Conservation (phyloP, 2,888 invertebrate species). For the Baronia brevicornis region DNA sequence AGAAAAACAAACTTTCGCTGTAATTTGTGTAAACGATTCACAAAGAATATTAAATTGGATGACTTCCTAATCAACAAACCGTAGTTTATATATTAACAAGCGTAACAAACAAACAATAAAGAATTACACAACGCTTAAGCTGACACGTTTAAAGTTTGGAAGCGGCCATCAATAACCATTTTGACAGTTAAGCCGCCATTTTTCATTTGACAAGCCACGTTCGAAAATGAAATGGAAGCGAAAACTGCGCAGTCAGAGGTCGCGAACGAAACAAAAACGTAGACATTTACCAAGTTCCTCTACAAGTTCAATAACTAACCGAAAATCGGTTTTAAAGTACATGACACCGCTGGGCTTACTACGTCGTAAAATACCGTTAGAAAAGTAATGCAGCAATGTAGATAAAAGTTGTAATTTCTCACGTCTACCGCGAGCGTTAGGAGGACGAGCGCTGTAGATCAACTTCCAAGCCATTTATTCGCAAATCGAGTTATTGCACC, state of each 20-base stretch:
- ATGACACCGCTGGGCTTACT: constrained; percentile 15
- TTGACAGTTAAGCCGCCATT: constrained; percentile 66
- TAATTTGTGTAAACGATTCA: too few species aligned
- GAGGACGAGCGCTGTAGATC: constrained; percentile 50
- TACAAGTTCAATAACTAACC: constrained; percentile 6
- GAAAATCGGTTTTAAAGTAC: constrained; percentile 4
- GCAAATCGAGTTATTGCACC: constrained; percentile 71
- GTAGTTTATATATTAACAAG: too few species aligned
- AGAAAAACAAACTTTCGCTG: too few species aligned
- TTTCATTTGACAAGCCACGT: constrained; percentile 53
- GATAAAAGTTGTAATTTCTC: constrained; percentile 40
- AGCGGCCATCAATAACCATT: constrained; percentile 65
- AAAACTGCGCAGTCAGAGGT: constrained; percentile 51
- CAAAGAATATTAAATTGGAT: too few species aligned
- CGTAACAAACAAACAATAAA: constrained; percentile 12
- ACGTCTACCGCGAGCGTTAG: constrained; percentile 35
- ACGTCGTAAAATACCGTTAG: constrained; percentile 6
- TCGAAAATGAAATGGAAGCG: constrained; percentile 45
- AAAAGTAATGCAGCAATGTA: constrained; percentile 48
- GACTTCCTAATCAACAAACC: too few species aligned
- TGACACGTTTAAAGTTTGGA: constrained; percentile 51
- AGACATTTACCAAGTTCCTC: constrained; percentile 44
- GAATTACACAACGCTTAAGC: constrained; percentile 33
- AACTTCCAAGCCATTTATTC: constrained; percentile 70
- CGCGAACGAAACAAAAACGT: constrained; percentile 50